Percentiles rank a stretch among this genome's conserved stretches.
phyloP scores from a whole-genome alignment of 2,888 invertebrate species.

The Rhabditophanes sp. region DNA sequence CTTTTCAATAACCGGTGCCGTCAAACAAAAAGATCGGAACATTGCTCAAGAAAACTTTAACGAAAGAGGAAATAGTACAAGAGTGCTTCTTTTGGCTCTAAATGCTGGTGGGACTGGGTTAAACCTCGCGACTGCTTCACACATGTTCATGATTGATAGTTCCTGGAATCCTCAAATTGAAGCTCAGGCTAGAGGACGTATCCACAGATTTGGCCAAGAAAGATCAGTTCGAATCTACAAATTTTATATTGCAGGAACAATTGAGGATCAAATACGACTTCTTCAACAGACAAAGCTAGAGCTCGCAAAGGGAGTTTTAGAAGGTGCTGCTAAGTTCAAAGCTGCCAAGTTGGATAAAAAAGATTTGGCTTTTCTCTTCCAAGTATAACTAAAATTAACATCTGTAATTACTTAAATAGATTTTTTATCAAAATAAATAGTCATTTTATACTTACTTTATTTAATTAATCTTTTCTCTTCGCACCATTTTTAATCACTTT shows the following conservation, averaged over 20 bases:
- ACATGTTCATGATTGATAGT: slow-evolving; percentile 71
- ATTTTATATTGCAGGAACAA: slow-evolving; percentile 68
- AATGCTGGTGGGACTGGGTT: slow-evolving; percentile 86
- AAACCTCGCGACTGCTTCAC: slow-evolving; percentile 80
- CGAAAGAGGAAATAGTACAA: slow-evolving; percentile 51
- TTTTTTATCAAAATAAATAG: no score
- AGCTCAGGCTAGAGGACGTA: slow-evolving; percentile 78
- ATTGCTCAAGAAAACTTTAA: no score
- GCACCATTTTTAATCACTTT: no score
- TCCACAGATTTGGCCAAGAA: slow-evolving; percentile 73
- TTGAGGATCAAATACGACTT: slow-evolving; percentile 67
- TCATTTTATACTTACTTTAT: no score
- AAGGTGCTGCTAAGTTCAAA: no score
- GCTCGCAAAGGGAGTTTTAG: slow-evolving; percentile 52
- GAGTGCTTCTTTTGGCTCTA: slow-evolving; percentile 63
- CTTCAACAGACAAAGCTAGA: slow-evolving; percentile 65
- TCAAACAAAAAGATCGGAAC: slow-evolving; percentile 47
- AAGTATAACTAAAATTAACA: no score
- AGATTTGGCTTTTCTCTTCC: no score
- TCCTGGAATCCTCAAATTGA: slow-evolving; percentile 94
- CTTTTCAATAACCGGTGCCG: slow-evolving; percentile 60
- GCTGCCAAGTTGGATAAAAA: no score
- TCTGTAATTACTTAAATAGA: no score
- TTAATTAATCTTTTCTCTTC: no score
- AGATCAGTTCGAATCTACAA: slow-evolving; percentile 67